These are phyloP conservation scores for Vireo altiloquus DNA, from an alignment of 2,113 vertebrate species.

Conservation along the genomic window DNA sequence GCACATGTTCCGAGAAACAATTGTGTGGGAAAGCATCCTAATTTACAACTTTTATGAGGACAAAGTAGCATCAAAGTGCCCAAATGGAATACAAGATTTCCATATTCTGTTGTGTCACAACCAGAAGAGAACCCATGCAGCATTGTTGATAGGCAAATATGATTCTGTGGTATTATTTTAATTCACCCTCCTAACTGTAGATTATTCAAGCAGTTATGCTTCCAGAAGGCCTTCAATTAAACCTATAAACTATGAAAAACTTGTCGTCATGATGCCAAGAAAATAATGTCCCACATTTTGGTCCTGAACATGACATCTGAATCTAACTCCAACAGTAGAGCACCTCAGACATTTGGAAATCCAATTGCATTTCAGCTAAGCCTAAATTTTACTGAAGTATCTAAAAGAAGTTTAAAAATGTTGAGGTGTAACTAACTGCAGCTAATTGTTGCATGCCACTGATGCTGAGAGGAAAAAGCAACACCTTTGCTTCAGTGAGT, in stretches of 20 bases:
- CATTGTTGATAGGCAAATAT: neutral
- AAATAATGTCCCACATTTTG: neutral
- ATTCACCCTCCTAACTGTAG: neutral
- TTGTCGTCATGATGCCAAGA: neutral
- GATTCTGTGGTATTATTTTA: neutral
- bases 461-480: neutral
- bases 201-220: neutral
- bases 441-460: neutral
- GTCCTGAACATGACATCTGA: neutral
- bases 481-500: neutral
- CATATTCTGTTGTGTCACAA: neutral
- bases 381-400: neutral
- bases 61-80: neutral
- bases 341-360: neutral
- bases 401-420: neutral
- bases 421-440: neutral
- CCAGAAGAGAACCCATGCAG: neutral
- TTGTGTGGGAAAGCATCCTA: neutral
- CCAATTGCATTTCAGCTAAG: neutral
- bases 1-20: neutral
- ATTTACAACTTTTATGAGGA: neutral
- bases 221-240: neutral
- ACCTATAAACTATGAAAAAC: neutral
- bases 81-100: neutral
- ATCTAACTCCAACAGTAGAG: neutral